phyloP scores from a whole-genome alignment of 2,113 vertebrate genomes.

The Amia ocellicauda region DNA sequence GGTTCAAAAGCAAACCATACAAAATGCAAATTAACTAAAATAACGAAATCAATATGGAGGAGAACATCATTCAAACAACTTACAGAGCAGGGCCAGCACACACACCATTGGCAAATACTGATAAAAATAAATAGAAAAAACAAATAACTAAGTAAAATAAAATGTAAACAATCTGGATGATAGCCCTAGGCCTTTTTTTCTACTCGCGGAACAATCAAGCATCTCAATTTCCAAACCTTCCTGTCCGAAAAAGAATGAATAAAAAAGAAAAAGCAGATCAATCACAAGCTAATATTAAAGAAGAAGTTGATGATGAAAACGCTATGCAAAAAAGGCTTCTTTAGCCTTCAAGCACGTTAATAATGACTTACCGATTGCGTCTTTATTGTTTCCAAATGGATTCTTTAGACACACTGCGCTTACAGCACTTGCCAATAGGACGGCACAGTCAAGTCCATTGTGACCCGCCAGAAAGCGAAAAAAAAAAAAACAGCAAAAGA shows the following conservation, averaged over 20 bases:
- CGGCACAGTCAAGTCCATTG: slow-evolving; percentile 41
- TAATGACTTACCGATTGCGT: slow-evolving; percentile 53
- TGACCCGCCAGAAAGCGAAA: slow-evolving; percentile 33
- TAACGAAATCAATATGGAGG: too few species aligned
- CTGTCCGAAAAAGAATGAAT: neutral
- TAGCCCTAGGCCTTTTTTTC: too few species aligned
- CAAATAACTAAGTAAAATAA: too few species aligned
- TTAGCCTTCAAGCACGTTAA: slow-evolving; percentile 24
- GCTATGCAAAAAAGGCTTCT: neutral
- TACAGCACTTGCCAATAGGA: slow-evolving; percentile 38
- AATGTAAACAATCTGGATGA: too few species aligned
- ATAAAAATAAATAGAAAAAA: too few species aligned
- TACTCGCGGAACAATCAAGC: too few species aligned
- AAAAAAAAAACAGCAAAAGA: neutral
- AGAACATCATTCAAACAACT: too few species aligned
- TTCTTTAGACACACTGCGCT: slow-evolving; percentile 8
- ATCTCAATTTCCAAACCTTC: neutral
- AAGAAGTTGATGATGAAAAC: slow-evolving; percentile 24
- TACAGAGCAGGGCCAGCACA: too few species aligned
- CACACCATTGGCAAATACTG: too few species aligned
- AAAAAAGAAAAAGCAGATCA: slow-evolving; percentile 11
- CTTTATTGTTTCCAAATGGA: slow-evolving; percentile 43
- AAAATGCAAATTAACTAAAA: too few species aligned
- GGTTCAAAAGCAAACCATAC: too few species aligned
- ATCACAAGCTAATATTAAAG: slow-evolving; percentile 21